These are phyloP conservation scores for Seriola quinqueradiata DNA, from an alignment of 2,113 vertebrate genomes.

Conservation along the genomic window DNA sequence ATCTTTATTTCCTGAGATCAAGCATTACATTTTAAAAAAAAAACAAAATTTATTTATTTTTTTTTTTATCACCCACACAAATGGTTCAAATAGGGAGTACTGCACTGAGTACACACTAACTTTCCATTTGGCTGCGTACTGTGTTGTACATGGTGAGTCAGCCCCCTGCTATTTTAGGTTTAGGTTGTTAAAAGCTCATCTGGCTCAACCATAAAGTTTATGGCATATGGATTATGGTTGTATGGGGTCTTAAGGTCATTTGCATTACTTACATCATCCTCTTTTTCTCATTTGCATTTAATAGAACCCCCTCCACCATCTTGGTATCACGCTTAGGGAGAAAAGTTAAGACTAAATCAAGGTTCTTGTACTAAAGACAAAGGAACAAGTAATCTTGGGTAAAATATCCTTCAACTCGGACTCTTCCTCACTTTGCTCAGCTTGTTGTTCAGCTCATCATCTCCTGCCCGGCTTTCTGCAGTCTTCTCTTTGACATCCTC, in stretches of 20 bases:
- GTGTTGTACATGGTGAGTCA: neutral
- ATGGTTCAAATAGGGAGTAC: neutral
- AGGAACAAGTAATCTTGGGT: too few relatives aligned
- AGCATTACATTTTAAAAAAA: too few relatives aligned
- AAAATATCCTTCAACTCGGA: neutral
- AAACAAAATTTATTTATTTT: too few relatives aligned
- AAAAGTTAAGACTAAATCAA: too few relatives aligned
- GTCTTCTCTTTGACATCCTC: slow-evolving; percentile 23
- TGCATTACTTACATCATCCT: neutral
- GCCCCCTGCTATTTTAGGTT: neutral
- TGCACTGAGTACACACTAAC: too few relatives aligned
- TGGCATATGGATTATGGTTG: neutral
- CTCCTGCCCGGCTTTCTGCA: neutral
- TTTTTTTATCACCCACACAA: too few relatives aligned
- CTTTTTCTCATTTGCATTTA: neutral
- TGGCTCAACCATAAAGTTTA: neutral
- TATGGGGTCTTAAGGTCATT: neutral
- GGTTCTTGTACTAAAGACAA: too few relatives aligned
- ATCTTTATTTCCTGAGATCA: too few relatives aligned
- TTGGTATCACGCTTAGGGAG: neutral
- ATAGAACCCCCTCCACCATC: neutral
- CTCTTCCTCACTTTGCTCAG: neutral
- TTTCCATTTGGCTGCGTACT: too few relatives aligned
- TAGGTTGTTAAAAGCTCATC: neutral
- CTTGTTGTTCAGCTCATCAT: slow-evolving; percentile 8